Percentiles rank a stretch among this genome's conserved stretches.
Evolutionary conservation across 2,797 vertebrate species (phyloP).

Genomic region (Enteromius mattozi): DNA sequence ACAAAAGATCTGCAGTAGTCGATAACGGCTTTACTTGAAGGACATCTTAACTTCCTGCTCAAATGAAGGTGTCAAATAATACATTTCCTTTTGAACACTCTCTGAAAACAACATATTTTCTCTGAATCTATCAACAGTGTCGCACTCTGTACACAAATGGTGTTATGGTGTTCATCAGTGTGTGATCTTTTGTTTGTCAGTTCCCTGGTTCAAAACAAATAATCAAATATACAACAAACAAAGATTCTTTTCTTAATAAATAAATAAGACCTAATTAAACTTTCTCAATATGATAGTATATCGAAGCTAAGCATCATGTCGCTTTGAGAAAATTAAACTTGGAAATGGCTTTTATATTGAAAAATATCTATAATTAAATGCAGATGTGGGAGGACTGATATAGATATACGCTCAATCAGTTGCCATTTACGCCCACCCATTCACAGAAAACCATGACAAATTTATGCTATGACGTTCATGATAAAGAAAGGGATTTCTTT

Average conservation of each 20-base stretch:
- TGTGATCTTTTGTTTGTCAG: not conserved
- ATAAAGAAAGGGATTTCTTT: not conserved
- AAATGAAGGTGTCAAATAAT: slow-evolving; percentile 67
- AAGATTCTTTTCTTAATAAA: not conserved
- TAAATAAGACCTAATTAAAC: not conserved
- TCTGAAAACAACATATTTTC: slow-evolving; percentile 55
- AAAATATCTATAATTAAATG: not conserved
- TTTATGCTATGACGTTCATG: not conserved
- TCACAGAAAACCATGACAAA: not conserved
- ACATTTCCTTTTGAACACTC: slow-evolving; percentile 66
- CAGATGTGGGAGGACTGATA: not conserved
- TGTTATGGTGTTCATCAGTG: not conserved
- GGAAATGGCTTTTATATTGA: not conserved
- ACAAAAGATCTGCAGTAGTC: not conserved
- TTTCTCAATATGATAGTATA: too few relatives aligned
- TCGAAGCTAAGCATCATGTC: too few relatives aligned
- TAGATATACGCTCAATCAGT: not conserved
- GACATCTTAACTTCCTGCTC: slow-evolving; percentile 67
- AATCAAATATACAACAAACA: not conserved
- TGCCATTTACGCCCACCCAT: not conserved
- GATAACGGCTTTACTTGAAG: not conserved
- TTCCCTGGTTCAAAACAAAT: not conserved
- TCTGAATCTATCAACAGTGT: slow-evolving; percentile 41
- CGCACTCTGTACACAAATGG: not conserved
- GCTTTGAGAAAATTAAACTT: not conserved